Conservation (phyloP, 2,113 vertebrate genomes). For the Eubucco bourcierii region DNA sequence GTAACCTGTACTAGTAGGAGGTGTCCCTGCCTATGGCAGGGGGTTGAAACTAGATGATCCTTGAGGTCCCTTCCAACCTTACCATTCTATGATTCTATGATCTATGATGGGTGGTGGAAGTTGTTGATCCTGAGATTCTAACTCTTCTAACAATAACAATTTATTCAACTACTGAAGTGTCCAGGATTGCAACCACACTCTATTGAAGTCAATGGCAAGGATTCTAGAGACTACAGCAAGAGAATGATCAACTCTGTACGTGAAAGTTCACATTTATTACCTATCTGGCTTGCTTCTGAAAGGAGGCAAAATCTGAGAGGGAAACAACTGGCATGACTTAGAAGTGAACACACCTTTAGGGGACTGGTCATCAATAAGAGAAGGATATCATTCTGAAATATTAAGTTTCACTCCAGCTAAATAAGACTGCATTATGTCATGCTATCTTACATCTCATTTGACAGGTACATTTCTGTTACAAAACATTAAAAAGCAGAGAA, state of each 20-base stretch:
- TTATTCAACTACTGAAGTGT: neutral
- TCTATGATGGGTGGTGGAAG: neutral
- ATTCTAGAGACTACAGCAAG: neutral
- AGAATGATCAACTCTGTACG: neutral
- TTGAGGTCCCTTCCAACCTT: too few relatives aligned
- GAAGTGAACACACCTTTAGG: neutral
- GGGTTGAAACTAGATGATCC: too few relatives aligned
- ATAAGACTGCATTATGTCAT: conserved; percentile 3
- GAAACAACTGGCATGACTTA: neutral
- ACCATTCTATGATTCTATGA: too few relatives aligned
- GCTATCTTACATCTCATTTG: neutral
- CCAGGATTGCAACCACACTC: neutral
- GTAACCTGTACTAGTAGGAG: too few relatives aligned
- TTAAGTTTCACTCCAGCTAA: neutral
- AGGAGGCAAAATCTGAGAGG: neutral
- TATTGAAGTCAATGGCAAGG: neutral
- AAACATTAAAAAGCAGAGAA: neutral
- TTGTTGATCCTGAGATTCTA: neutral
- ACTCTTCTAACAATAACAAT: neutral
- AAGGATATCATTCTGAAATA: neutral
- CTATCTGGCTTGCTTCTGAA: neutral
- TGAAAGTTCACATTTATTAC: neutral
- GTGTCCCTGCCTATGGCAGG: too few relatives aligned
- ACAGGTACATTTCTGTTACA: neutral
- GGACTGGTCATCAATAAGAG: neutral